phyloP scores from a whole-genome alignment of 2,888 invertebrate species.

The Heterodera filipjevi region DNA sequence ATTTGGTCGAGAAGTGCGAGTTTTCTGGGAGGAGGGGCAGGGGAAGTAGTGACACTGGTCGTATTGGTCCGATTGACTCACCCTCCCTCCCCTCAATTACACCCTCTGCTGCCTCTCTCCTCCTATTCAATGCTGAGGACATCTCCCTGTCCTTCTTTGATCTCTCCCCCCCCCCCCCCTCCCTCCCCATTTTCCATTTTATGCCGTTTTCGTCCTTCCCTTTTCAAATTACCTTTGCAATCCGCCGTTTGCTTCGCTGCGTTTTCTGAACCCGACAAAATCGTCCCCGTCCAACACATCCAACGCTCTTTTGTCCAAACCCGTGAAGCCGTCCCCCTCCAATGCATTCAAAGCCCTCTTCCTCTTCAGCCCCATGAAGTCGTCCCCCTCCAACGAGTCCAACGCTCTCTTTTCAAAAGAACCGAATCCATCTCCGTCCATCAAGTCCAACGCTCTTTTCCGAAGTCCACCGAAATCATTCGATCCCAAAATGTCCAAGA shows the following conservation, averaged over 20 bases:
- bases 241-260: background rate
- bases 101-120: background rate
- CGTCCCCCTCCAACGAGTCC: constrained; percentile 32
- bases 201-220: too few species aligned
- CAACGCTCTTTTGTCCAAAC: constrained; percentile 20
- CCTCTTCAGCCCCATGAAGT: constrained; percentile 28
- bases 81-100: background rate
- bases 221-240: background rate
- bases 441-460: constrained; percentile 30
- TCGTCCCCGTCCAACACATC: constrained; percentile 26
- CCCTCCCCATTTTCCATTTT: background rate
- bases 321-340: constrained; percentile 34
- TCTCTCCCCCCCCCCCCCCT: background rate
- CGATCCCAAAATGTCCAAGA: constrained; percentile 33
- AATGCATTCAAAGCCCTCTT: constrained; percentile 30
- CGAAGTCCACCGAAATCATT: constrained; percentile 30
- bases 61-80: background rate
- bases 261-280: constrained; percentile 10
- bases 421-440: constrained; percentile 27
- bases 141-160: too few species aligned
- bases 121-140: background rate
- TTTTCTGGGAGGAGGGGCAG: background rate
- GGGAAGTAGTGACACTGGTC: background rate
- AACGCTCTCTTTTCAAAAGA: constrained; percentile 31
- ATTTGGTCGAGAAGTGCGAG: constrained; percentile 5